Conservation (phyloP, 2,888 invertebrate genomes). For the Neocrepidodera transversa region DNA sequence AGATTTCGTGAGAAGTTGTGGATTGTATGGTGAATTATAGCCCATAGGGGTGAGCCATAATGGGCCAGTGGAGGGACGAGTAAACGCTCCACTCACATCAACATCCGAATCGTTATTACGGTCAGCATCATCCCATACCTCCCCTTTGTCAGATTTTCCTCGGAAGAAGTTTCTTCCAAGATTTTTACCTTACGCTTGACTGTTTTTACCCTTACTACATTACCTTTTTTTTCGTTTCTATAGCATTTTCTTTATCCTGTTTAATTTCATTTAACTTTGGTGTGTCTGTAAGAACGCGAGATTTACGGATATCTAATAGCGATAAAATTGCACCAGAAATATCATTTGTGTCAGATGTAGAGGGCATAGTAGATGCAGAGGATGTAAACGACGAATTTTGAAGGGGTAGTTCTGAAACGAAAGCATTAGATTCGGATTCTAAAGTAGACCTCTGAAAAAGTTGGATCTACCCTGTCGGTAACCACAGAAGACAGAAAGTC, state of each 20-base stretch:
- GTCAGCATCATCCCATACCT: background rate
- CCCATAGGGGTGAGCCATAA: no score
- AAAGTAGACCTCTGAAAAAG: background rate
- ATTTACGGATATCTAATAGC: background rate
- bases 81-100: no score
- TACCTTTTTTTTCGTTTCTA: background rate
- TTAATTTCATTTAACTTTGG: background rate
- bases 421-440: background rate
- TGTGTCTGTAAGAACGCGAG: background rate
- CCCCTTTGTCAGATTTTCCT: slow-evolving; percentile 2
- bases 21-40: no score
- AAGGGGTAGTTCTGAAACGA: no score
- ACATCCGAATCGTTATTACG: background rate
- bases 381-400: background rate
- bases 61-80: no score
- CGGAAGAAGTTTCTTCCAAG: slow-evolving; percentile 5
- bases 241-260: background rate
- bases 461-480: background rate
- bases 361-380: no score
- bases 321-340: background rate
- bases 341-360: background rate
- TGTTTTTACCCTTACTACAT: background rate
- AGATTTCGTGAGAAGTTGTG: no score
- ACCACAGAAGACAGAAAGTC: background rate
- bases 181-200: background rate